Conservation (phyloP, 2,797 vertebrate genomes). For the Tympanoctomys barrerae region DNA sequence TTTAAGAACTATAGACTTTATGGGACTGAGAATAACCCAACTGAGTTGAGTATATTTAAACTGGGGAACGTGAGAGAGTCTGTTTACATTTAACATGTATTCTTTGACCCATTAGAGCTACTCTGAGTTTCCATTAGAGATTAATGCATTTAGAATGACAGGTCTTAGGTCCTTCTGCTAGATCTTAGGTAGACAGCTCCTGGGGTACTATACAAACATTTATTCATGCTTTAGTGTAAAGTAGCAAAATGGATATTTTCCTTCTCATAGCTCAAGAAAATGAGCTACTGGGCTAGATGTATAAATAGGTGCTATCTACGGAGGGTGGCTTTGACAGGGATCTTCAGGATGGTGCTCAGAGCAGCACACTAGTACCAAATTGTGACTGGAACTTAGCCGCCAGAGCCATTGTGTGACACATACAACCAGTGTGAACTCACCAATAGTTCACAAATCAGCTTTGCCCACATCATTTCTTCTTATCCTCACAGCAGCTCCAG, state of each 20-base stretch:
- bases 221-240: conserved; percentile 43
- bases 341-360: neutral
- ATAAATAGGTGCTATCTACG: neutral
- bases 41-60: neutral
- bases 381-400: neutral
- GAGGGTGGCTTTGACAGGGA: neutral
- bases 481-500: neutral
- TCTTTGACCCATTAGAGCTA: neutral
- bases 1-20: neutral
- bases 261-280: neutral
- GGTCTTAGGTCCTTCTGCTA: neutral
- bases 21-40: neutral
- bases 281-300: neutral
- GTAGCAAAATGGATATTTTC: conserved; percentile 23
- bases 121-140: conserved; percentile 21
- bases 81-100: neutral
- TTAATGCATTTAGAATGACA: neutral
- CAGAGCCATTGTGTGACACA: neutral
- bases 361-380: neutral
- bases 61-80: neutral
- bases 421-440: neutral
- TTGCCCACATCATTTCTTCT: neutral
- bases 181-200: neutral
- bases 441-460: neutral
- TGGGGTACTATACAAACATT: conserved; percentile 22